Conservation (phyloP, 2,888 invertebrate species). For the Amphipyra tragopoginis region DNA sequence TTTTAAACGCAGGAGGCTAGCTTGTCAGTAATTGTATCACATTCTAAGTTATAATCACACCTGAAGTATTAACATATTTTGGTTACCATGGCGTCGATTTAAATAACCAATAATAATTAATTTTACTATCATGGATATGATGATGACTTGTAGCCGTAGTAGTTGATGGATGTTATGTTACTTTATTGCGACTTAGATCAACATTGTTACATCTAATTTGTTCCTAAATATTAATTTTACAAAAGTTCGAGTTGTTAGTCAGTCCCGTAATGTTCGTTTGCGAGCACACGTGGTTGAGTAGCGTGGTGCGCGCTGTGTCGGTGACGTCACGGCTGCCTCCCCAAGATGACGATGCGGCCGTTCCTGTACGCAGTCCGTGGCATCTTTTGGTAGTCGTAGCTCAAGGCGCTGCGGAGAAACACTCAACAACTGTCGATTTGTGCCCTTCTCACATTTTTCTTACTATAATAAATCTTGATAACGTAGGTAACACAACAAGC, state of each 20-base stretch:
- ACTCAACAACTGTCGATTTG: conserved; percentile 33
- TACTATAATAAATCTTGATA: conserved; percentile 50
- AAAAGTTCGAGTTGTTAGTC: conserved; percentile 15
- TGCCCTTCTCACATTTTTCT: conserved; percentile 27
- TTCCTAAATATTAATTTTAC: not conserved
- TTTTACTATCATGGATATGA: too few relatives aligned
- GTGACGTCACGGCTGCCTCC: conserved; percentile 22
- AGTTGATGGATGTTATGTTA: too few relatives aligned
- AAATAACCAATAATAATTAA: too few relatives aligned
- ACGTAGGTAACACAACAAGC: conserved; percentile 44
- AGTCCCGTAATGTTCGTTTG: not conserved
- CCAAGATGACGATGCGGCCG: conserved; percentile 71
- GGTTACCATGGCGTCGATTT: too few relatives aligned
- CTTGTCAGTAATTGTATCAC: too few relatives aligned
- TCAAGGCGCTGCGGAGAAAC: conserved; percentile 37
- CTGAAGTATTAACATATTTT: too few relatives aligned
- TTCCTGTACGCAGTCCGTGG: conserved; percentile 67
- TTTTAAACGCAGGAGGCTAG: too few relatives aligned
- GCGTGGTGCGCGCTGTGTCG: conserved; percentile 1
- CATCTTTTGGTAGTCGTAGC: conserved; percentile 57
- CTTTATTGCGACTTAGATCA: too few relatives aligned
- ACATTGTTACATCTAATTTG: too few relatives aligned
- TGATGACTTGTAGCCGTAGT: too few relatives aligned
- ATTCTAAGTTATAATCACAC: too few relatives aligned
- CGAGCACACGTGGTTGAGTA: not conserved